Evolutionary conservation across 2,113 vertebrate genomes (phyloP), one percentile per base, ranked within the genome.

Genomic region (Pantherophis guttatus): DNA sequence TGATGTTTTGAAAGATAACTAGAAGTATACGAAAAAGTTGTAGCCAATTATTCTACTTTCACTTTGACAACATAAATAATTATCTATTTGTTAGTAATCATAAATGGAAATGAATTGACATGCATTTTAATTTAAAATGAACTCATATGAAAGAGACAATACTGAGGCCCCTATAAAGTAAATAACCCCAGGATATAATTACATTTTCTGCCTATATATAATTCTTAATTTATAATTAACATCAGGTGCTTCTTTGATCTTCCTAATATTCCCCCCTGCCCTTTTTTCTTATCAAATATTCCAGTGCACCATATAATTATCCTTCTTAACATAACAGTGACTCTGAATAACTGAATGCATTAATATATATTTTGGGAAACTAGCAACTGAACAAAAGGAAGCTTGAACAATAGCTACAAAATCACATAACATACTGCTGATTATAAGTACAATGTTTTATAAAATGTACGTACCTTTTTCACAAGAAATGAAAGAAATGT

Each of bases 211-310:
- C 57, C 89, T 95, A 81, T 57, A 93, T 53, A 96, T 96, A 90
- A 94, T 92, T 93, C 86, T 65, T 96, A 94, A 96, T 96, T 97
- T 94, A 90, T 96, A 96, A 97, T 97, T 97, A 96, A 96, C 91
- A 94, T 96, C 94, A 96, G 95, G 94, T 95, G 91, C 87, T 95
- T 95, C 92, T 97, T 97, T 96, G 96, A 97, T 97, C 95, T 90
- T 94, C n/a, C 90, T 88, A 90, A 96, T 96, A 75, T 88, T 59
- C 0, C 29, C 90, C 93, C 89, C 90, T 94, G 93, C 85, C 85
- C 59, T 88, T 91, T 95, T 96, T 97, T 92, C 94, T 96, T 97
- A 96, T 96, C 96, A 95, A 91, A 94, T 93, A 54, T 58, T 75
- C 95, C 91, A 70, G 91, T 52, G 90, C 92, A 95, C 90, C 57